phyloP scores from a whole-genome alignment of 2,797 vertebrate genomes.

The Leptatherina wallacei region DNA sequence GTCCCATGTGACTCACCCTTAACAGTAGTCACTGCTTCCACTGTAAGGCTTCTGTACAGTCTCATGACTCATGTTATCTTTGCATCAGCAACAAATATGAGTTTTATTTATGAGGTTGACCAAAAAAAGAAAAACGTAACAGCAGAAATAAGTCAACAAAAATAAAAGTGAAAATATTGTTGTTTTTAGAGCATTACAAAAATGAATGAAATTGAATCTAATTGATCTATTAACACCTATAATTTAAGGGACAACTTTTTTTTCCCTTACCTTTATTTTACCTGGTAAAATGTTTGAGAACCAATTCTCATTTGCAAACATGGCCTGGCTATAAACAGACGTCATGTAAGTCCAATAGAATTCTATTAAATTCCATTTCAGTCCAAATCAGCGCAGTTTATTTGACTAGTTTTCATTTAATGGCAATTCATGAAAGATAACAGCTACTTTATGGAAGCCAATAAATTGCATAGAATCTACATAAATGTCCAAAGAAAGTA shows the following conservation, averaged over 20 bases:
- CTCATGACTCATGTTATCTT: slow-evolving; percentile 45
- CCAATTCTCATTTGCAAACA: neutral
- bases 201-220: too few species aligned
- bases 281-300: neutral
- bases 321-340: neutral
- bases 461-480: neutral
- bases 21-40: slow-evolving; percentile 35
- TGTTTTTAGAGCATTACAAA: neutral
- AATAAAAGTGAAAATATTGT: neutral
- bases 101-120: neutral
- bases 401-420: too few species aligned
- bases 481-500: neutral
- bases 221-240: too few species aligned
- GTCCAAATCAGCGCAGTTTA: too few species aligned
- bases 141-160: neutral
- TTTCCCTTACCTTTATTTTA: neutral
- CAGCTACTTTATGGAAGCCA: too few species aligned
- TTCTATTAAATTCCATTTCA: too few species aligned
- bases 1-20: slow-evolving; percentile 22
- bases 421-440: too few species aligned
- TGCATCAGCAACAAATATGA: slow-evolving; percentile 9
- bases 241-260: too few species aligned
- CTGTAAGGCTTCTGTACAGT: slow-evolving; percentile 16
- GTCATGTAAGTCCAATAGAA: too few species aligned
- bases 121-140: neutral